Evolutionary conservation across 2,113 vertebrate species (phyloP), one percentile per base, ranked within the genome.

Genomic region (Cromileptes altivelis): DNA sequence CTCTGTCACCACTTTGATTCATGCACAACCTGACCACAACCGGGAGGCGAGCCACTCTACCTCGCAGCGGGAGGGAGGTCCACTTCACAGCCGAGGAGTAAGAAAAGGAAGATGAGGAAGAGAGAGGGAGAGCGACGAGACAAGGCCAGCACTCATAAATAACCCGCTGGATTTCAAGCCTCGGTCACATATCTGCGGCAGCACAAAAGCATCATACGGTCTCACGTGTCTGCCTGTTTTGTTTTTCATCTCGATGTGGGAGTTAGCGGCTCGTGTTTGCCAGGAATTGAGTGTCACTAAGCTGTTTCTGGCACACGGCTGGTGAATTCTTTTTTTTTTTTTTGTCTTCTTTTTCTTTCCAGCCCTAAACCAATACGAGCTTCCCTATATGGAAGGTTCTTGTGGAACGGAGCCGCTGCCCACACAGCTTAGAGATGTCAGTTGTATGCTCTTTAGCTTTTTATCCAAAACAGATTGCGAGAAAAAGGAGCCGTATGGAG

Each of bases 1-100:
- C 90, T 95, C 93, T 95, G 95, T 95, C 95, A 94, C 93, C 88
- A 71, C 93, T 93, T 95, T 96, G 95, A 96, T 96, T 95, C 95
- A 96, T 95, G 94, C 90, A 78, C 91, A 84, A 86, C 92, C 93
- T 78, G 85, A 91, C 87, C 89, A 90, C 88, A 86, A 89, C 89
- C 80, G 88, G 89, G 90, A 94, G 91, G 88, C 81, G 57, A 88
- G 90, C 90, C 91, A 90, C 91, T 92, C 90, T 75, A 33, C 85
- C 76, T 84, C 92, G 1, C 94, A 81, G 90, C 84, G n/a, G 93
- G 94, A 70, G 81, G 75, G 84, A 71, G 85, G 86, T 89, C 93
- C 87, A 68, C 90, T 90, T 91, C 92, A 80, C 90, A 89, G 92
- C 70, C 50, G 84, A 82, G 89, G 69, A 92, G 86, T 70, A 85